Evolutionary conservation across 2,888 invertebrate species (phyloP).

Genomic region (Girardia tigrina): DNA sequence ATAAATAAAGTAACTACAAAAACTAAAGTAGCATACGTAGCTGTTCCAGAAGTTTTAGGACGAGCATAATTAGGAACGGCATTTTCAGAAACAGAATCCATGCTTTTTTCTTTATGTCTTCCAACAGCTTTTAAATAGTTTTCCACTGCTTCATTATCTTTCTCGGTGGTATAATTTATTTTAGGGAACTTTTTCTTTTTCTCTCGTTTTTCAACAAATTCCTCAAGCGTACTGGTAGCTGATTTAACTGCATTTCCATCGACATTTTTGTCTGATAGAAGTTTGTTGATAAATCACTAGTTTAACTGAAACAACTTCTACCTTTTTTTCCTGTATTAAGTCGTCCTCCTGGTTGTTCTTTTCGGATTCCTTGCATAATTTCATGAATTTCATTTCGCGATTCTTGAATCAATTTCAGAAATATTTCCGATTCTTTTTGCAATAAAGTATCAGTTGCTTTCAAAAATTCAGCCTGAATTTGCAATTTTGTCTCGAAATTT

Average conservation of each 20-base stretch:
- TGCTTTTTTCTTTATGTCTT: constrained; percentile 10
- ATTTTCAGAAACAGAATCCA: neutral
- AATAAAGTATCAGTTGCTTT: neutral
- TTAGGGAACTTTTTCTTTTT: neutral
- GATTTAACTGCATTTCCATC: neutral
- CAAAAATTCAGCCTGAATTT: neutral
- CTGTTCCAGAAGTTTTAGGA: neutral
- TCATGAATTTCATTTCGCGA: neutral
- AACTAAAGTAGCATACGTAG: neutral
- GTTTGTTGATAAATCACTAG: no score
- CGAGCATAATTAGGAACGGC: neutral
- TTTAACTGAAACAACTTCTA: neutral
- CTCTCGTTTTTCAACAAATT: constrained; percentile 5
- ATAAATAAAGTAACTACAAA: no score
- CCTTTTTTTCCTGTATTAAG: neutral
- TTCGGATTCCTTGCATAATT: neutral
- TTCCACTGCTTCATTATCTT: constrained; percentile 1
- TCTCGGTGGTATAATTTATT: neutral
- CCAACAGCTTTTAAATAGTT: constrained; percentile 15
- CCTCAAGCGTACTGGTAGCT: neutral
- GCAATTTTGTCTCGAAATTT: neutral
- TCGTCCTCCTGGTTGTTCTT: neutral
- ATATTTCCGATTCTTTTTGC: neutral
- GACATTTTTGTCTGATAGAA: neutral
- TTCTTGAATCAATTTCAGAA: constrained; percentile 5